These are phyloP conservation scores for Parapsyche elsis DNA, from an alignment of 1,140 invertebrate genomes.

Conservation along the genomic window DNA sequence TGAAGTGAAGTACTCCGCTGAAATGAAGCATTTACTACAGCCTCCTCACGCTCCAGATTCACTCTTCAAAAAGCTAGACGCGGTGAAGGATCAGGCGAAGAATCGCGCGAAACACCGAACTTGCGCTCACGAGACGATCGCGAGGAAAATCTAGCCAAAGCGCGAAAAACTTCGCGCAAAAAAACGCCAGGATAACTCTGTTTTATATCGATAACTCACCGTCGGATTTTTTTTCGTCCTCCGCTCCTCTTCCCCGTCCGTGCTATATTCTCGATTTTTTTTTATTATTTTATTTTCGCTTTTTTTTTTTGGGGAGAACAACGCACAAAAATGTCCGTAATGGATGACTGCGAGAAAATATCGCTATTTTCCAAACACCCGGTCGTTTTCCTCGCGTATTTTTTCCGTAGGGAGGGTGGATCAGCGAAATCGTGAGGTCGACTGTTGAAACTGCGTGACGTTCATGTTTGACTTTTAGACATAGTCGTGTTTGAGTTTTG, in stretches of 20 bases:
- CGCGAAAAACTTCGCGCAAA: not conserved
- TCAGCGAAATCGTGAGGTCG: not conserved
- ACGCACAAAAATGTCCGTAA: not conserved
- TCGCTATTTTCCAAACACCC: not conserved
- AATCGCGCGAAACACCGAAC: not conserved
- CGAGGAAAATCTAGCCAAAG: too few species aligned
- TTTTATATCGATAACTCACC: slow-evolving; percentile 1
- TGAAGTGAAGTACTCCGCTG: too few species aligned
- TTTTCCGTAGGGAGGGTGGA: not conserved
- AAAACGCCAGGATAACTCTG: not conserved
- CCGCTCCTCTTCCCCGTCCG: not conserved
- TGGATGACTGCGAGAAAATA: not conserved
- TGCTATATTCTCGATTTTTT: not conserved
- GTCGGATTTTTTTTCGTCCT: not conserved
- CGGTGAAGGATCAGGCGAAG: not conserved
- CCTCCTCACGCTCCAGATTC: not conserved
- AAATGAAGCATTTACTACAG: not conserved
- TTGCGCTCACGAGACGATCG: not conserved
- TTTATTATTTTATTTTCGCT: too few species aligned
- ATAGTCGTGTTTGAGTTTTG: not conserved
- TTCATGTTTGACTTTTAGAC: not conserved
- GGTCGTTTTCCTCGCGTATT: not conserved
- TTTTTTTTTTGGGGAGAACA: not conserved
- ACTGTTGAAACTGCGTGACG: too few species aligned
- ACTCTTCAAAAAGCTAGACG: not conserved